Conservation (phyloP, 1,140 invertebrate species). For the Leucophenga varia region DNA sequence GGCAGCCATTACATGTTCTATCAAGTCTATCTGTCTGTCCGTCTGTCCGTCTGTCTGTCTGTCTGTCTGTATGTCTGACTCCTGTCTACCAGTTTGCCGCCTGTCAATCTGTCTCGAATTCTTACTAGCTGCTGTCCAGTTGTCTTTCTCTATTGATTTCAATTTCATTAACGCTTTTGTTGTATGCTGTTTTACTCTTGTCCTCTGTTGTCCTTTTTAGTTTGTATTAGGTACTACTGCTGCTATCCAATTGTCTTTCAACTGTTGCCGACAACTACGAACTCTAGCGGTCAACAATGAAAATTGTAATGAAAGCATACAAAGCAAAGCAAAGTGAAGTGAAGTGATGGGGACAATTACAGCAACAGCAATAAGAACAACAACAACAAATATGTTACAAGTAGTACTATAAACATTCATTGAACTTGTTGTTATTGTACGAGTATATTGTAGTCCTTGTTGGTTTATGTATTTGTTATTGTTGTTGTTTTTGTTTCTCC, state of each 20-base stretch:
- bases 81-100: conserved; percentile 1
- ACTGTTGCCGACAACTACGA: conserved; percentile 5
- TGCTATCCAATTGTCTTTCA: conserved; percentile 12
- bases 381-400: neutral
- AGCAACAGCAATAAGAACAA: conserved; percentile 7
- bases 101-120: neutral
- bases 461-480: too few relatives aligned
- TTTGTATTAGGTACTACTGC: neutral
- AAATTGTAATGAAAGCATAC: conserved; percentile 12
- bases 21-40: too few relatives aligned
- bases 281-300: conserved; percentile 1
- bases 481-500: neutral
- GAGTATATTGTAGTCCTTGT: too few relatives aligned
- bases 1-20: too few relatives aligned
- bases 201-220: neutral
- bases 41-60: too few relatives aligned
- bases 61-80: neutral
- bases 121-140: neutral
- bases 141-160: conserved; percentile 32
- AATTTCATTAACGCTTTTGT: conserved; percentile 45
- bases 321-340: neutral
- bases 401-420: neutral
- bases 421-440: neutral
- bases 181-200: conserved; percentile 2
- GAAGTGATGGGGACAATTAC: neutral